These are phyloP conservation scores for Pygmarrhopalites habei DNA, from an alignment of 1,140 invertebrate species.

Conservation along the genomic window DNA sequence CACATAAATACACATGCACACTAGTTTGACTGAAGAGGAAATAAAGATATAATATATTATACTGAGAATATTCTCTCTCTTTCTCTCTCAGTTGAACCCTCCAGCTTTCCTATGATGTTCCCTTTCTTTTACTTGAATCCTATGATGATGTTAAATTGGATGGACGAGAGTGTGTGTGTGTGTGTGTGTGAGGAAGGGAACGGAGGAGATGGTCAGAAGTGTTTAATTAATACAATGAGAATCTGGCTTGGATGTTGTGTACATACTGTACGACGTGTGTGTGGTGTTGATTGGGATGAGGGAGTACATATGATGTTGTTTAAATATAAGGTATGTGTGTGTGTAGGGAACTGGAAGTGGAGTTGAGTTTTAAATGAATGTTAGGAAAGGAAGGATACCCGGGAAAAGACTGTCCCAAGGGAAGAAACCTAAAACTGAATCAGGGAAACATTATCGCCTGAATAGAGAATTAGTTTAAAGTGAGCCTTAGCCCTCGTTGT, in stretches of 20 bases:
- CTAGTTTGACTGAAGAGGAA: too few relatives aligned
- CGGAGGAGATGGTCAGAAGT: slow-evolving; percentile 19
- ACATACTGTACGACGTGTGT: too few relatives aligned
- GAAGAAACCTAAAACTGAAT: slow-evolving; percentile 16
- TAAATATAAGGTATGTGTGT: too few relatives aligned
- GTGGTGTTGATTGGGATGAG: too few relatives aligned
- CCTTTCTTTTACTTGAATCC: not conserved
- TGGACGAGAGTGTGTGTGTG: not conserved
- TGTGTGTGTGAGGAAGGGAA: not conserved
- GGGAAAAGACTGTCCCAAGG: slow-evolving; percentile 13
- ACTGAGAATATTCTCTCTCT: too few relatives aligned
- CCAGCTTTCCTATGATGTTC: not conserved
- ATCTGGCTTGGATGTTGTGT: not conserved
- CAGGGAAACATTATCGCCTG: slow-evolving; percentile 5
- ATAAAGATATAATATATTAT: too few relatives aligned
- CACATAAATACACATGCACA: too few relatives aligned
- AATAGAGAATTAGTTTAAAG: slow-evolving; percentile 21
- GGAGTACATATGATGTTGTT: too few relatives aligned
- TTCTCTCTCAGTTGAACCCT: slow-evolving; percentile 15
- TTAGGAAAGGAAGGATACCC: not conserved
- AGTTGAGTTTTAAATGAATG: too few relatives aligned
- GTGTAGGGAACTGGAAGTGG: too few relatives aligned
- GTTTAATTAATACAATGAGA: slow-evolving; percentile 24
- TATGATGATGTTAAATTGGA: not conserved
- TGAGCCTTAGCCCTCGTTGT: too few relatives aligned